A percentile compares a stretch with the other conserved stretches of the same genome.
These are phyloP conservation scores for Nowickia ferox DNA, from an alignment of 2,888 invertebrate species.

Conservation along the genomic window DNA sequence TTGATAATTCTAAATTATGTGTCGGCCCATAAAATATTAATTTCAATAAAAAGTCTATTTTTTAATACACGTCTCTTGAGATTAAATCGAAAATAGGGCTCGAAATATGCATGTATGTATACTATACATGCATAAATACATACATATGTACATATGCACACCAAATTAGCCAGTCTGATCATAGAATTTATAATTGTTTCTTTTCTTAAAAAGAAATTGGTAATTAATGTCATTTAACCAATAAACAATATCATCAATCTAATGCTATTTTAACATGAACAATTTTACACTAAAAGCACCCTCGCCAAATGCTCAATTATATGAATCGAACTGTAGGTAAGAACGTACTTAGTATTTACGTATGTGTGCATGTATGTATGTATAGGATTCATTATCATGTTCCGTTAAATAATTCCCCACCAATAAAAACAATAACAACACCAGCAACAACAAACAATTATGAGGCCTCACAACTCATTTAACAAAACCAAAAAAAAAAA, in stretches of 20 bases:
- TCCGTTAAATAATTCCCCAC: constrained; percentile 22
- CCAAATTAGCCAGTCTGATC: constrained; percentile 48
- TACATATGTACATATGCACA: background rate
- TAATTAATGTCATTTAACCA: constrained; percentile 66
- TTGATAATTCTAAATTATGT: too few relatives aligned
- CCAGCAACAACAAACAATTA: constrained; percentile 20
- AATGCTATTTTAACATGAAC: constrained; percentile 4
- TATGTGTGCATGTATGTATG: background rate
- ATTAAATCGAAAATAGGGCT: constrained; percentile 39
- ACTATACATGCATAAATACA: background rate
- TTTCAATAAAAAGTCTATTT: too few relatives aligned
- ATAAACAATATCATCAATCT: constrained; percentile 47
- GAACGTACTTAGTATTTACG: background rate
- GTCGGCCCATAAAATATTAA: too few relatives aligned
- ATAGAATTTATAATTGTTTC: constrained; percentile 42
- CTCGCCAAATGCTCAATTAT: constrained; percentile 39
- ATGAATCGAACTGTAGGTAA: background rate
- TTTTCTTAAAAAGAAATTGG: constrained; percentile 6
- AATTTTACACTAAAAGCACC: constrained; percentile 33
- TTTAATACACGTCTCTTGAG: background rate
- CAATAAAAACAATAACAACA: constrained; percentile 19
- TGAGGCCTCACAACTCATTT: constrained; percentile 55
- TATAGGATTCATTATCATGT: background rate
- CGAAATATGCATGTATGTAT: background rate
- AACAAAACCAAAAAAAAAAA: background rate